Evolutionary conservation across 2,113 vertebrate genomes (phyloP).

Genomic region (Buteo buteo): DNA sequence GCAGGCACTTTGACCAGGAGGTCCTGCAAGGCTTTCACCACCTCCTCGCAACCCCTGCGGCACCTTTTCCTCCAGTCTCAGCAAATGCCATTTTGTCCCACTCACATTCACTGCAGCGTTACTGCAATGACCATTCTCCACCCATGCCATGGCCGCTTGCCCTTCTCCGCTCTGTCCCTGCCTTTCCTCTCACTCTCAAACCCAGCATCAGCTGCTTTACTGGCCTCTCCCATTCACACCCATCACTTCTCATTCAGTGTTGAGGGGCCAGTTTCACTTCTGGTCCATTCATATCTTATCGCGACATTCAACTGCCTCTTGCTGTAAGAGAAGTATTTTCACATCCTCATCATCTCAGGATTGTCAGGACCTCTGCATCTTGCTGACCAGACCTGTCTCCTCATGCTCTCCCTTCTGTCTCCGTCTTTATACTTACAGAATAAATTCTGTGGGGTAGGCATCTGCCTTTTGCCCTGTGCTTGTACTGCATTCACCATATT

Average conservation of each 20-base stretch:
- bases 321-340: neutral
- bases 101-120: neutral
- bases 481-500: neutral
- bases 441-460: neutral
- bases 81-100: neutral
- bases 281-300: neutral
- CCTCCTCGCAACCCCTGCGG: neutral
- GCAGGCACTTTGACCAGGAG: neutral
- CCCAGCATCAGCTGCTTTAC: neutral
- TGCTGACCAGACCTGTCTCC: neutral
- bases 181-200: neutral
- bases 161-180: neutral
- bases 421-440: neutral
- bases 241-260: neutral
- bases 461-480: neutral
- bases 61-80: neutral
- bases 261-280: neutral
- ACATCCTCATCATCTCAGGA: neutral
- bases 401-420: neutral
- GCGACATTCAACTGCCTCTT: neutral
- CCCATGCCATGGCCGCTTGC: accelerated
- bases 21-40: neutral
- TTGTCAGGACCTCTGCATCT: neutral
- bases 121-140: neutral
- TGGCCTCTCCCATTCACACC: neutral